Evolutionary conservation across 2,797 vertebrate genomes (phyloP), one percentile per base, ranked within the genome.

Genomic region (Anisognathus igniventris): DNA sequence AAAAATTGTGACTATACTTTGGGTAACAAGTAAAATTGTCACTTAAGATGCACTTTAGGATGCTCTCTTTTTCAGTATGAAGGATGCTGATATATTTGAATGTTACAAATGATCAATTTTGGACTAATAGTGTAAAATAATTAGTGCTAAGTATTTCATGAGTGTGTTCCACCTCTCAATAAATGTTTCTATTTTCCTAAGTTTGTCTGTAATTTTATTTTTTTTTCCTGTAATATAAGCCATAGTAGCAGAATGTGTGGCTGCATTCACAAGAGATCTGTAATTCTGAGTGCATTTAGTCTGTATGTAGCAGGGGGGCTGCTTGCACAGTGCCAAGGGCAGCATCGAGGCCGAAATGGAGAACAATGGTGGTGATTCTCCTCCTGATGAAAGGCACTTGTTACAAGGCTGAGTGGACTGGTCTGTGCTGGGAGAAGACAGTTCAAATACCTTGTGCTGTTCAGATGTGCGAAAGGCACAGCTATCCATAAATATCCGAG

Each of bases 141-240:
- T 48, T 64, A 39, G 3, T 64, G 28, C 11, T 23, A 70, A 88
- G 14, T 77, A 64, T 90, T 89, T 88, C 0, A 51, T 8, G 4
- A 71, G 7, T 45, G 11, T 33, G 27, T 86, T 78, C 37, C 40
- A 66, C 70, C n/a, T 90, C 86, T 65, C 58, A 96, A 88, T 93
- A 96, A 95, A 96, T 19, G 14, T 62, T 88, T 91, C 8, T 81
- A 75, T 58, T 92, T 95, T 93, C 60, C 57, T 84, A 93, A 78
- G 4, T 66, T 48, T 45, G 62, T 17, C 42, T 53, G 9, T 20
- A 7, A 15, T 54, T 33, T 56, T 7, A 8, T 42, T 5, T 42
- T 81, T 72, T 44, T 67, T 23, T 4, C 10, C 42, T 51, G 14
- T 39, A 33, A 39, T 81, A 18, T 11, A 64, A 75, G 25, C 18